Conservation (phyloP, 2,797 vertebrate genomes). For the Sebastes itinus region DNA sequence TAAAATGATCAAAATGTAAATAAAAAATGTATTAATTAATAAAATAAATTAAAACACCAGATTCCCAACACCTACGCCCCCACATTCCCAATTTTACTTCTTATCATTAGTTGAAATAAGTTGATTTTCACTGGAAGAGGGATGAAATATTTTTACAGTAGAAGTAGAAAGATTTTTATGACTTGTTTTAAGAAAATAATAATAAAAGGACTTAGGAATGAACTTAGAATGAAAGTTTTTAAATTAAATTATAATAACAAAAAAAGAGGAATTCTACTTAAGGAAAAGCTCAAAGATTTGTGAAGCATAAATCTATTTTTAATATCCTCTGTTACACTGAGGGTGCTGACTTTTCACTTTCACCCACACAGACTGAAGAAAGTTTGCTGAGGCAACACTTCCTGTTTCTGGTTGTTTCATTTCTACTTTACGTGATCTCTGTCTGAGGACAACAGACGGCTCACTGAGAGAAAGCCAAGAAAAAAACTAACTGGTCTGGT, state of each 20-base stretch:
- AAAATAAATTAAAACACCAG: no score
- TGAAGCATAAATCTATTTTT: neutral
- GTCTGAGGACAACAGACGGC: neutral
- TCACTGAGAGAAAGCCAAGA: neutral
- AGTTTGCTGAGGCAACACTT: neutral
- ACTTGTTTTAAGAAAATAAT: neutral
- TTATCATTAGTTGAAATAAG: no score
- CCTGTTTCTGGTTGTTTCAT: constrained; percentile 8
- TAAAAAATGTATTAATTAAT: no score
- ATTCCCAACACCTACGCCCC: no score
- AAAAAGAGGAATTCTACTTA: neutral
- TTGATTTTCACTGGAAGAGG: neutral
- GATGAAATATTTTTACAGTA: neutral
- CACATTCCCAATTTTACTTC: no score
- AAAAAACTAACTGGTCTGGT: neutral
- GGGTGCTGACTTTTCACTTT: neutral
- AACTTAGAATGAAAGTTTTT: neutral
- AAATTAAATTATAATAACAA: neutral
- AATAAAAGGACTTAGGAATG: neutral
- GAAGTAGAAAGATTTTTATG: neutral
- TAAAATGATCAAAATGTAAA: no score
- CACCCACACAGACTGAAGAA: neutral
- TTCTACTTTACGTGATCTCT: constrained; percentile 4
- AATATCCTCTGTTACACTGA: no score
- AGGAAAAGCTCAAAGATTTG: no score